Evolutionary conservation across 2,113 vertebrate genomes (phyloP).

Genomic region (Phocoena phocoena): DNA sequence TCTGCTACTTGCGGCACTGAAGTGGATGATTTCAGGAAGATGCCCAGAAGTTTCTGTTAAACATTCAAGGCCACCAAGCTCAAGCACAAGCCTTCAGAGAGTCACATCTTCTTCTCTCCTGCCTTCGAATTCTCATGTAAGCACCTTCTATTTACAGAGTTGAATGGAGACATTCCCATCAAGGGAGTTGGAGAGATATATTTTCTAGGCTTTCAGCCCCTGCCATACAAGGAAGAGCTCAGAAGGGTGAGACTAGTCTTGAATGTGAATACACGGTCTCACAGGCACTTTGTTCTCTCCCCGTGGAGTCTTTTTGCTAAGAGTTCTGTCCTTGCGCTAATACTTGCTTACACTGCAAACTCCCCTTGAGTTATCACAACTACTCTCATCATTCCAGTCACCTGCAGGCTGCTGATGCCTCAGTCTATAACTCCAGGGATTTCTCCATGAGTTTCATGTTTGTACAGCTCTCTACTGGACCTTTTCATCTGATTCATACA

Average conservation of each 20-base stretch:
- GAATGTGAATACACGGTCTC: neutral
- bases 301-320: neutral
- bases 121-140: neutral
- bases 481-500: neutral
- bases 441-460: neutral
- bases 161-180: neutral
- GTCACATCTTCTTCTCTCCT: neutral
- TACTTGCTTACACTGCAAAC: neutral
- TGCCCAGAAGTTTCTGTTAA: neutral
- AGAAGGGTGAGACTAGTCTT: neutral
- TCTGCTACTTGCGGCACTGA: neutral
- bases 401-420: neutral
- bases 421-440: neutral
- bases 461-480: neutral
- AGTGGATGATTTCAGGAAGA: neutral
- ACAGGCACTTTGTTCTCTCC: neutral
- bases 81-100: neutral
- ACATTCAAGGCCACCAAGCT: neutral
- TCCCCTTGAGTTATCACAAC: neutral
- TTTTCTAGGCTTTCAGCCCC: neutral
- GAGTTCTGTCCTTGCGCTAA: neutral
- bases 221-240: neutral
- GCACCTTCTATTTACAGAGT: neutral
- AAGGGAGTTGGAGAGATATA: neutral
- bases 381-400: neutral